Evolutionary conservation across 2,888 invertebrate species (phyloP), one percentile per base, ranked within the genome.

Genomic region (Lampropteryx suffumata): DNA sequence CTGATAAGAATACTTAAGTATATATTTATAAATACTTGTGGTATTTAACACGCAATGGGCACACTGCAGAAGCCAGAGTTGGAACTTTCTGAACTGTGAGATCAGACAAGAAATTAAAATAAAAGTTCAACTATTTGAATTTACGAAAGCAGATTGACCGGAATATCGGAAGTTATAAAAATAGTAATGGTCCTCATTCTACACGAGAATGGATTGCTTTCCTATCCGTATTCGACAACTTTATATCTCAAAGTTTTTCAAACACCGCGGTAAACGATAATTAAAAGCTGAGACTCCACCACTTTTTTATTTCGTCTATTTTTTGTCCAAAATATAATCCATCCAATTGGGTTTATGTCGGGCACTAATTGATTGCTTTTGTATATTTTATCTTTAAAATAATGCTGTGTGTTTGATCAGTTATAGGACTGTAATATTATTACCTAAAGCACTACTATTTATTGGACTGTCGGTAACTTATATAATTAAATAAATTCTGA

Each of bases 241-340:
- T 75, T 77, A 80, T 81, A 73, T 66, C 60, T 62, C 61, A 57
- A 59, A 54, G 56, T 65, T 63, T 70, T 62, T 71, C 64, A 80
- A 80, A 82, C 83, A 82, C 79, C 76, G 74, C 79, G 77, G 82
- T 82, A 79, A 79, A 77, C 75, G 81, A 79, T 86, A 82, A 84
- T 86, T 87, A 86, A 85, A 82, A 84, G 74, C 75, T 71, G 78
- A 74, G 72, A 69, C 68, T 71, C 65, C 65, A 73, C 73, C 76
- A 74, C 73, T 73, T 75, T 67, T 73, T 73, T 68, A 61, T 67
- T 67, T 53, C 17, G 49, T 56, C 57, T 59, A 55, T 74, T 77
- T 79, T 74, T 77, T 70, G 67, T 68, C 51, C 56, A 64, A 68
- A 67, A 72, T 76, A 66, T 76, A 79, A 79, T 78, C 76, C 73